phyloP scores from a whole-genome alignment of 1,140 invertebrate species.

The Zaprionus africanus region DNA sequence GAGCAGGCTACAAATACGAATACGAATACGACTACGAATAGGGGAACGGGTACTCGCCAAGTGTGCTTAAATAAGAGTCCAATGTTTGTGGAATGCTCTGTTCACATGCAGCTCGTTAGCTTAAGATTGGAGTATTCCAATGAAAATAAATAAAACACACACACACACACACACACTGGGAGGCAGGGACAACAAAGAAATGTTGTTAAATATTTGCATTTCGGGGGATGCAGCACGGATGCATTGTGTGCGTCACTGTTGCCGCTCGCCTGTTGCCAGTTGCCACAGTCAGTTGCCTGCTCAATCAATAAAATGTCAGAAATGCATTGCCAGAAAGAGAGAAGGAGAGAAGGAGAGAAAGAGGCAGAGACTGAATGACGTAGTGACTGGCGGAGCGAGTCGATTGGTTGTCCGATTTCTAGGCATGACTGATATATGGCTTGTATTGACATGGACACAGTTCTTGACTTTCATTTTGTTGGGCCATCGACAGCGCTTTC shows the following conservation, averaged over 20 bases:
- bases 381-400: conserved; percentile 49
- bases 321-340: conserved; percentile 55
- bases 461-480: conserved; percentile 77
- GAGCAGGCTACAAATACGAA: conserved; percentile 12
- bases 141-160: conserved; percentile 33
- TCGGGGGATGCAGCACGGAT: conserved; percentile 29
- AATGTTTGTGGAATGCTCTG: conserved; percentile 62
- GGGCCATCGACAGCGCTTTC: conserved; percentile 31
- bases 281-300: conserved; percentile 41
- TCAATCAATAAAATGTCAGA: conserved; percentile 82
- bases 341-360: neutral
- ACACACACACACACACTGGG: neutral
- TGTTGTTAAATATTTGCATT: conserved; percentile 80
- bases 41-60: conserved; percentile 12
- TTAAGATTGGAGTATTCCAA: conserved; percentile 39
- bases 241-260: conserved; percentile 66
- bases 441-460: conserved; percentile 80
- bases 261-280: conserved; percentile 19
- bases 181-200: conserved; percentile 24
- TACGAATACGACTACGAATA: conserved; percentile 15
- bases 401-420: conserved; percentile 69
- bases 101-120: conserved; percentile 48
- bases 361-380: conserved; percentile 58
- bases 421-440: conserved; percentile 79
- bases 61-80: conserved; percentile 74